Base-by-base conservation (phyloP, 2,888 invertebrate species). In the Ethmia dodecea region DNA sequence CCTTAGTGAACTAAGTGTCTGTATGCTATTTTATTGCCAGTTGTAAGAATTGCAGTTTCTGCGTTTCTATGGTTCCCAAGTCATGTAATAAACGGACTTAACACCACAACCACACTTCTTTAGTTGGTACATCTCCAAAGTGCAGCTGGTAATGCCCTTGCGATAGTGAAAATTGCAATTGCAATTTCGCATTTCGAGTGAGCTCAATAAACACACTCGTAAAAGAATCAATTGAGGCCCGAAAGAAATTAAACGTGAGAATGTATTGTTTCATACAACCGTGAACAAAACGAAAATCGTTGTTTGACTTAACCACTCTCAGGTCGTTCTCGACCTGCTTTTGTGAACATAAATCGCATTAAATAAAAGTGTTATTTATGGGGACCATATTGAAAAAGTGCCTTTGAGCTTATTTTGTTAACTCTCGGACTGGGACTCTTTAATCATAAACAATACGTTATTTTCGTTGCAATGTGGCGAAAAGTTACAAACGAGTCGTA, bases 161-260 rank as follows among this genome's bases (percentile, higher is more conserved):
- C 27, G 35, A 61, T 60, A 58, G 56, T 52, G 49, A 66, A 62
- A 65, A 58, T 61, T 61, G 58, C 70, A 71, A 78, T 76, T 74
- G 72, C 69, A 65, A 73, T 74, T 71, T 71, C 65, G 74, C 69
- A 75, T 74, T 74, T 72, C 66, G 67, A 76, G 67, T 69, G 67
- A 68, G 68, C 74, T 71, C 79, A 83, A 84, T 86, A 86, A 86
- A 84, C 84, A 84, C 78, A 81, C 70, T 81, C 81, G 72, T 86
- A 83, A 86, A 86, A 77, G 75, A 76, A 79, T 75, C 81, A 77
- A 83, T 84, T 80, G 80, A 73, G 67, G 66, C 61, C 71, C 74
- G 71, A 80, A 81, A 79, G 79, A 78, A 84, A 86, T 84, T 83
- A 83, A 83, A 86, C 80, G 84, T 83, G 84, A 83, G 86, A 84